Evolutionary conservation across 2,888 invertebrate genomes (phyloP), one percentile per base, ranked within the genome.

Genomic region (Drosophila prolongata): DNA sequence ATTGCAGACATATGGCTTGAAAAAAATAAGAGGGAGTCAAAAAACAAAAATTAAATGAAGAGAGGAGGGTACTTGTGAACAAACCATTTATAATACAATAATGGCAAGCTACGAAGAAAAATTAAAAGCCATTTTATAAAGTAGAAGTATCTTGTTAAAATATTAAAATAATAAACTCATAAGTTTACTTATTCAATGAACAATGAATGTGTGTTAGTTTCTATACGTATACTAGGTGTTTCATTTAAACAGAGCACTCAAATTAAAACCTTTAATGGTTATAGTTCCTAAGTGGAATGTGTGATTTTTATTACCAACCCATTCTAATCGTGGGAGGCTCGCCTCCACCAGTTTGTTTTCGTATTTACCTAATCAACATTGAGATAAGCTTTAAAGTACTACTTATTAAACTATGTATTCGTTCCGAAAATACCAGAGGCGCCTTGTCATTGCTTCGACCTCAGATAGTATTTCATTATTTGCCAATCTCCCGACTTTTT

Each of bases 361-460:
- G 14, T 24, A 5, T 24, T 52, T 34, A n/a, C 34, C 24, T 34
- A 35, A 57, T 68, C 67, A 67, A 34, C 27, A 14, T 14, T 27
- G 19, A 53, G 44, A 55, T 64, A 46, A 35, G 53, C 13, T 5
- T 16, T 1, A 5, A 49, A 42, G n/a, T 49, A 11, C 11, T 30
- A 16, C 8, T 34, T 43, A 47, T 11, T 38, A 44, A 34, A 6
- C 10, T 55, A 30, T 43, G 30, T 59, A 54, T 49, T 34, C 16
- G 8, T 8, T 47, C 27, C 6, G 47, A 47, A 47, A 44, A 27
- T 27, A 30, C 19, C 16, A 65, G 50, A 35, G 42, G 13, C 54
- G 44, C 35, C 40, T 56, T 68, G 78, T 68, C 76, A 78, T 78
- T 78, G 76, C 43, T 27, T 27, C 19, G 71, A 78, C 77, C 70